These are phyloP conservation scores for Mohoua ochrocephala DNA, from an alignment of 2,113 vertebrate genomes.

Conservation along the genomic window DNA sequence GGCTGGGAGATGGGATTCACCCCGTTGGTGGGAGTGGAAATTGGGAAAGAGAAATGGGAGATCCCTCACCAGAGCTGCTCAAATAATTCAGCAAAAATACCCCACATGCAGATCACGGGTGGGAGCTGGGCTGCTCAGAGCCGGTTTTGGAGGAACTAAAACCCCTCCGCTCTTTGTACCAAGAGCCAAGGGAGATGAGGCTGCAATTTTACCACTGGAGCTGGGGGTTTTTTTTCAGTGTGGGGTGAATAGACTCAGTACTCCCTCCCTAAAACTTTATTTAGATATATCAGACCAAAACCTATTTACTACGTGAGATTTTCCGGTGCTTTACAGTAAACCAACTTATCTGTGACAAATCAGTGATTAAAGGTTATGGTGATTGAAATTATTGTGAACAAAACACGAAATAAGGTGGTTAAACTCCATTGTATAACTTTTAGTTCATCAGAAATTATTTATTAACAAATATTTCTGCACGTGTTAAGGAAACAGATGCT, in stretches of 20 bases:
- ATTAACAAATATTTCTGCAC: neutral
- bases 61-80: neutral
- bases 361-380: neutral
- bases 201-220: neutral
- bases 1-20: neutral
- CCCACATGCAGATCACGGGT: rapidly evolving
- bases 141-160: neutral
- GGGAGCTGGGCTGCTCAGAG: neutral
- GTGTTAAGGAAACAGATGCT: neutral
- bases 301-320: rapidly evolving
- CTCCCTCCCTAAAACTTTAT: neutral
- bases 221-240: neutral
- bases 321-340: neutral
- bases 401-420: neutral
- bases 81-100: neutral
- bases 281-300: neutral
- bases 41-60: neutral
- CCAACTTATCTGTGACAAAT: neutral
- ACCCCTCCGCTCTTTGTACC: neutral
- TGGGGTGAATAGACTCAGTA: neutral
- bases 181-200: neutral
- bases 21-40: rapidly evolving
- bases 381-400: neutral
- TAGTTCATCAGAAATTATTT: neutral
- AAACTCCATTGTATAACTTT: neutral